phyloP scores from a whole-genome alignment of 2,113 vertebrate species.

The Siniperca chuatsi region DNA sequence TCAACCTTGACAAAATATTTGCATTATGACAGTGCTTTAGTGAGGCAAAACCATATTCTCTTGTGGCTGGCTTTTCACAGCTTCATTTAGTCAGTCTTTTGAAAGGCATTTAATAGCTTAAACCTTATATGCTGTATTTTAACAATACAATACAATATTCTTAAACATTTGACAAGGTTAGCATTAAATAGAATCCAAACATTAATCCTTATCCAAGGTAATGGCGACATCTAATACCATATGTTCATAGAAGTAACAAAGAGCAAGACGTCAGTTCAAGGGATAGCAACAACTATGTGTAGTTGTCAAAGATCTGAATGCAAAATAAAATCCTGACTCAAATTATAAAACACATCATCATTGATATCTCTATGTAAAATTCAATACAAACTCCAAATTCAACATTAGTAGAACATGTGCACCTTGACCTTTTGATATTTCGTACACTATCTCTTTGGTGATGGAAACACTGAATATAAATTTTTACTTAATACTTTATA shows the following conservation, averaged over 20 bases:
- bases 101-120: slow-evolving; percentile 10
- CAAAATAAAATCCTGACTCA: slow-evolving; percentile 2
- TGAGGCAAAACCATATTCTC: slow-evolving; percentile 28
- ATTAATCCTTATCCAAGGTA: neutral
- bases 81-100: slow-evolving; percentile 16
- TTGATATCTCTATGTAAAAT: slow-evolving; percentile 19
- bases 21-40: slow-evolving; percentile 27
- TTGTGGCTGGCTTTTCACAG: slow-evolving; percentile 1
- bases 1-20: slow-evolving; percentile 14
- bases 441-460: neutral
- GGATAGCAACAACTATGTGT: neutral
- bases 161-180: slow-evolving; percentile 4
- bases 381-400: slow-evolving; percentile 7
- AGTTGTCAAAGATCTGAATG: slow-evolving; percentile 1
- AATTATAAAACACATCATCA: neutral
- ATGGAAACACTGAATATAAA: neutral
- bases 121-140: neutral
- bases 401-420: neutral
- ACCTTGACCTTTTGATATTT: slow-evolving; percentile 16
- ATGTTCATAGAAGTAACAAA: neutral
- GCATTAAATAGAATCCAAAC: slow-evolving; percentile 11
- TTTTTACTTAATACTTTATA: slow-evolving; percentile 35
- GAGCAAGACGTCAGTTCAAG: neutral
- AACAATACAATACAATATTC: slow-evolving; percentile 5
- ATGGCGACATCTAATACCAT: neutral